These are phyloP conservation scores for Labroides dimidiatus DNA, from an alignment of 2,797 vertebrate genomes.

Conservation along the genomic window DNA sequence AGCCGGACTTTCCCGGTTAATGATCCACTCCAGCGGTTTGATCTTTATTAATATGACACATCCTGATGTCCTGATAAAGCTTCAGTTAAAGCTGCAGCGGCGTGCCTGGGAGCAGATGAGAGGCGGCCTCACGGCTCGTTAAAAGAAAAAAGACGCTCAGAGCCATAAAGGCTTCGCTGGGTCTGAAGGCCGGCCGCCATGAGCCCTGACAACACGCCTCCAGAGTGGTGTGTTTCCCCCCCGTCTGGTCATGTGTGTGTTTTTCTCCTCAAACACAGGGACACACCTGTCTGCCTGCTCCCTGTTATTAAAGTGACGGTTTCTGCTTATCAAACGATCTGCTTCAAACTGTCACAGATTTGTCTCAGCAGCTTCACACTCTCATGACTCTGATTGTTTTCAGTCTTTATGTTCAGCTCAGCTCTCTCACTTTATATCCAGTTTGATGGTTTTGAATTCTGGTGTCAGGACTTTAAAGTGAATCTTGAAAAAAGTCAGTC, in stretches of 20 bases:
- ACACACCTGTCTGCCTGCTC: slow-evolving; percentile 61
- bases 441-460: too few species aligned
- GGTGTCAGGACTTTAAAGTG: too few species aligned
- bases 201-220: slow-evolving; percentile 29
- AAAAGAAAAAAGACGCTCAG: slow-evolving; percentile 38
- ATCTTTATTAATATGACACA: slow-evolving; percentile 78
- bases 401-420: background rate
- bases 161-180: slow-evolving; percentile 67
- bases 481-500: too few species aligned
- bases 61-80: slow-evolving; percentile 74
- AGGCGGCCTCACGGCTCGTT: slow-evolving; percentile 48
- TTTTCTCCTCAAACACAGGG: slow-evolving; percentile 17
- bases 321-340: slow-evolving; percentile 75
- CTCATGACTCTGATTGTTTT: slow-evolving; percentile 35
- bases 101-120: slow-evolving; percentile 71
- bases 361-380: slow-evolving; percentile 13
- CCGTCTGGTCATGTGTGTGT: slow-evolving; percentile 27
- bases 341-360: slow-evolving; percentile 62
- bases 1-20: slow-evolving; percentile 81
- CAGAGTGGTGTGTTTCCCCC: slow-evolving; percentile 41
- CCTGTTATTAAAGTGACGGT: slow-evolving; percentile 58
- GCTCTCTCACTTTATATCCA: background rate
- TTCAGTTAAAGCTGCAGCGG: slow-evolving; percentile 63
- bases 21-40: slow-evolving; percentile 82
- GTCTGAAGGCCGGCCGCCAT: slow-evolving; percentile 65